Conservation (phyloP, 2,113 vertebrate species). For the Taurulus bubalis region DNA sequence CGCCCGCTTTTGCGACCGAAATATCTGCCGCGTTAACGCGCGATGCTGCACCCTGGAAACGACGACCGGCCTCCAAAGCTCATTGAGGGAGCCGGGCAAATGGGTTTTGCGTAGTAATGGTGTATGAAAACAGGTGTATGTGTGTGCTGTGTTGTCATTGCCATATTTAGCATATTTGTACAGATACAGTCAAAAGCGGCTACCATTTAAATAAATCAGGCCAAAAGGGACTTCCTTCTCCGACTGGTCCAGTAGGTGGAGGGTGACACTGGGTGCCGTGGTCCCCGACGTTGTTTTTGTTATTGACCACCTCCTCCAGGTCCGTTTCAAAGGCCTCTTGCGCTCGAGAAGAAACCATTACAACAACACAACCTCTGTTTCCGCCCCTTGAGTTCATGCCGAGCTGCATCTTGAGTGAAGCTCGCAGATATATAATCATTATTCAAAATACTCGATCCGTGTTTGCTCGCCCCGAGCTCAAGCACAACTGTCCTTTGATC, state of each 20-base stretch:
- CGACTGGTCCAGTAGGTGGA: slow-evolving; percentile 40
- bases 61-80: slow-evolving; percentile 16
- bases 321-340: slow-evolving; percentile 32
- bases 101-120: slow-evolving; percentile 67
- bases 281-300: slow-evolving; percentile 53
- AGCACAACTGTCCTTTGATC: slow-evolving; percentile 20
- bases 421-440: slow-evolving; percentile 5
- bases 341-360: slow-evolving; percentile 6
- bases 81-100: slow-evolving; percentile 56
- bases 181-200: slow-evolving; percentile 29
- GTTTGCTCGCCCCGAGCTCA: too few species aligned
- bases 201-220: slow-evolving; percentile 21
- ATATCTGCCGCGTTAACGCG: slow-evolving; percentile 44
- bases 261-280: slow-evolving; percentile 32
- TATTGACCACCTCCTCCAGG: slow-evolving; percentile 35
- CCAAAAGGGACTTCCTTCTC: slow-evolving; percentile 25
- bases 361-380: slow-evolving; percentile 18
- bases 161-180: slow-evolving; percentile 29
- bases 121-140: slow-evolving; percentile 69
- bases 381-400: slow-evolving; percentile 34
- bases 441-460: slow-evolving; percentile 16
- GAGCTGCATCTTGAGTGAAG: slow-evolving; percentile 19
- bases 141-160: slow-evolving; percentile 36
- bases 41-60: slow-evolving; percentile 20
- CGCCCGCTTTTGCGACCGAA: slow-evolving; percentile 47